Evolutionary conservation across 2,113 vertebrate species (phyloP), one percentile per base, ranked within the genome.

Genomic region (Sinocyclocheilus anshuiensis): DNA sequence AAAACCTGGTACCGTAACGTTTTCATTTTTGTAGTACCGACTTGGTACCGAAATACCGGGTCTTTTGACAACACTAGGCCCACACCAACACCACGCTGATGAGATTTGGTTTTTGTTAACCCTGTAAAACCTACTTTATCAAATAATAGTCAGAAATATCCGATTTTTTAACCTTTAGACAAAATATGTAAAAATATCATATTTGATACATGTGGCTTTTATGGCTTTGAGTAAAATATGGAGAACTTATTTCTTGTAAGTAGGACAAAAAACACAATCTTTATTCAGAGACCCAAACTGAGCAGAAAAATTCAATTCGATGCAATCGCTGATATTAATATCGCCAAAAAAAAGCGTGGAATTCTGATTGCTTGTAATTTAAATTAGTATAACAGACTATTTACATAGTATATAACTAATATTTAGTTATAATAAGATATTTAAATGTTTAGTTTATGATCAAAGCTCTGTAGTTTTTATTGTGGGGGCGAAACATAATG

Each of bases 41-140:
- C n/a, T n/a, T n/a, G n/a, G n/a, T n/a, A n/a, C n/a, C n/a, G n/a
- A n/a, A n/a, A n/a, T n/a, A n/a, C n/a, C n/a, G n/a, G n/a, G n/a
- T n/a, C n/a, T n/a, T n/a, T n/a, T n/a, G n/a, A n/a, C n/a, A n/a
- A n/a, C n/a, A n/a, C n/a, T n/a, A n/a, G 4, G 15, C 79, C 85
- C 87, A 84, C 77, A 9, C 86, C 76, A 29, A 79, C 83, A 4
- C 6, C 26, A 33, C 26, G 55, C 53, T 61, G 75, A 78, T 24
- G 63, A 72, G 11, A 33, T 69, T 36, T 33, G 13, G 13, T 48
- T 12, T 12, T 11, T 48, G 45, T 48, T 45, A 45, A 45, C 9
- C 42, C 42, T 45, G 42, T 8, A 9, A 67, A 29, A 12, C 24
- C 0, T 67, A 26, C 13, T 26, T 16, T 13, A 65, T 65, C 24